Percentiles rank a stretch among this genome's conserved stretches.
Evolutionary conservation across 2,113 vertebrate genomes (phyloP).

Genomic region (Tursiops truncatus): DNA sequence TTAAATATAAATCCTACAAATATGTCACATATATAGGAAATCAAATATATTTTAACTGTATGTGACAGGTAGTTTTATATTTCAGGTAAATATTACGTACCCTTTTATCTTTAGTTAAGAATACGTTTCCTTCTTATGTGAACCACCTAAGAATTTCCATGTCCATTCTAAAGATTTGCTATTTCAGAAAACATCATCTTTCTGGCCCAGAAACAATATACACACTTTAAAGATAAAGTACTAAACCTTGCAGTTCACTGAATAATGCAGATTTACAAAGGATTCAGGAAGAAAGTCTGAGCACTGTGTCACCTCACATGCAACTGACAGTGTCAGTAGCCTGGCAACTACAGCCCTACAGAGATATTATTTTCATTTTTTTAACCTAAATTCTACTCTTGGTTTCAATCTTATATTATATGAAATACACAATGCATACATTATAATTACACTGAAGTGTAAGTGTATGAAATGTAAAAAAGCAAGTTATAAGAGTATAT

Average conservation of each 20-base stretch:
- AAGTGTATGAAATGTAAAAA: background rate
- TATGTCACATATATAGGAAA: background rate
- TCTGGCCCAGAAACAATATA: conserved; percentile 20
- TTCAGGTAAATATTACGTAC: background rate
- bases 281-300: conserved; percentile 64
- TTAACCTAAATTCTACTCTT: conserved; percentile 41
- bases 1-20: conserved; percentile 35
- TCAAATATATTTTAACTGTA: background rate
- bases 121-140: conserved; percentile 66
- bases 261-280: conserved; percentile 70
- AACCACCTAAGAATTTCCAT: conserved; percentile 75
- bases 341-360: conserved; percentile 82
- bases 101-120: conserved; percentile 72
- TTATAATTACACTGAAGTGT: background rate
- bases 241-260: conserved; percentile 58
- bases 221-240: conserved; percentile 57
- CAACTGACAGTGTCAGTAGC: conserved; percentile 72
- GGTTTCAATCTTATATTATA: conserved; percentile 5
- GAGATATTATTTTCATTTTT: conserved; percentile 65
- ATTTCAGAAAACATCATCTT: conserved; percentile 45
- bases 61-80: background rate
- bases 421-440: background rate
- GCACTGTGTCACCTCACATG: conserved; percentile 47
- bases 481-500: background rate
- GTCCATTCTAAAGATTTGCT: conserved; percentile 64